phyloP scores from a whole-genome alignment of 2,888 invertebrate species.

The Eupeodes luniger region DNA sequence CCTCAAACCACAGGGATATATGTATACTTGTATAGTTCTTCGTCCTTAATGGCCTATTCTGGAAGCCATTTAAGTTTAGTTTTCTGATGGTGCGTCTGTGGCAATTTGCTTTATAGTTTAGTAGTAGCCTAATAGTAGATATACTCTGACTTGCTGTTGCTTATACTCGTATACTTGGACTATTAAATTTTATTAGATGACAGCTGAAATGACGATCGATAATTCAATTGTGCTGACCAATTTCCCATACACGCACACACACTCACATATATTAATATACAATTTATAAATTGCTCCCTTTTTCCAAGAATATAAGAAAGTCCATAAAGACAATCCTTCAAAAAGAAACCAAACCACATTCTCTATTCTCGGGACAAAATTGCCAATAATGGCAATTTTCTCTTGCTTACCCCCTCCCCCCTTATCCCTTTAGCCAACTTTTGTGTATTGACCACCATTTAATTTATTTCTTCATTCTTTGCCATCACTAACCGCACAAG shows the following conservation, averaged over 20 bases:
- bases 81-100: neutral
- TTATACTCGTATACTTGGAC: conserved; percentile 47
- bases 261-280: neutral
- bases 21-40: conserved; percentile 15
- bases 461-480: conserved; percentile 50
- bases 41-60: conserved; percentile 35
- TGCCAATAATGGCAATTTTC: conserved; percentile 68
- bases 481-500: conserved; percentile 6
- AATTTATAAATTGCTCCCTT: conserved; percentile 1
- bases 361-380: conserved; percentile 10
- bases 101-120: conserved; percentile 18
- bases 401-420: neutral
- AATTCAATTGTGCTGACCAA: conserved; percentile 66
- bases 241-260: conserved; percentile 25
- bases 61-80: conserved; percentile 8
- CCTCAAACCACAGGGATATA: conserved; percentile 15
- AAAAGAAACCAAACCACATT: conserved; percentile 21
- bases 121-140: neutral
- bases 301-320: neutral
- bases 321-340: conserved; percentile 19
- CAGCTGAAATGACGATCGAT: conserved; percentile 69
- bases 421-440: neutral
- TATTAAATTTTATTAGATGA: conserved; percentile 71
- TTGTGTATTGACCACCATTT: conserved; percentile 61
- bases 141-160: conserved; percentile 22